A percentile compares a stretch with the other conserved stretches of the same genome.
Conservation (phyloP, 2,888 invertebrate species). For the Charanyca ferruginea region DNA sequence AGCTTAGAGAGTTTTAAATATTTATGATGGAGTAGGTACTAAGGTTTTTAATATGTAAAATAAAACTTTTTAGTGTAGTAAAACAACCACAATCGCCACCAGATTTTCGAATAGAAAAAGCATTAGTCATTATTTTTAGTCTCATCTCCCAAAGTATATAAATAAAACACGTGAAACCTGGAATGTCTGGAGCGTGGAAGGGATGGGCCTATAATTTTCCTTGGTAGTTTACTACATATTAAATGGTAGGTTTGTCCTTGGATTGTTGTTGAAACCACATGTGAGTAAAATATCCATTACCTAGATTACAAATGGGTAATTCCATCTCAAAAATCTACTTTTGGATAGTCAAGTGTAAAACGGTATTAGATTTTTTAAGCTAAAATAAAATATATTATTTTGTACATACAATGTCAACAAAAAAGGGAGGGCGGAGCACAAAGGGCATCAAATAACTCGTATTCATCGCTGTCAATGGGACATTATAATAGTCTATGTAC, state of each 20-base stretch:
- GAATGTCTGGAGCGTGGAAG: no score
- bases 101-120: background rate
- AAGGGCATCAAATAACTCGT: no score
- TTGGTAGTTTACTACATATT: background rate
- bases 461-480: no score
- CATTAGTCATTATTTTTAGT: no score
- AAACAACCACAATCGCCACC: background rate
- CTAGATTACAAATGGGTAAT: background rate
- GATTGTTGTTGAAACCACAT: background rate
- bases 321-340: background rate
- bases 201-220: background rate
- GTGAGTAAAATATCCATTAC: constrained; percentile 6
- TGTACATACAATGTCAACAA: no score
- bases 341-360: background rate
- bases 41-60: no score
- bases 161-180: no score
- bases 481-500: no score
- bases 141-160: background rate
- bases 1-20: background rate
- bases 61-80: no score
- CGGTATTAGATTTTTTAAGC: background rate
- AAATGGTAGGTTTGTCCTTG: background rate
- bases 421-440: no score
- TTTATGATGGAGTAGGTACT: no score
- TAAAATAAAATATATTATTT: no score